Percentiles rank a stretch among this genome's conserved stretches.
Conservation (phyloP, 1,140 invertebrate species). For the Riptortus pedestris region DNA sequence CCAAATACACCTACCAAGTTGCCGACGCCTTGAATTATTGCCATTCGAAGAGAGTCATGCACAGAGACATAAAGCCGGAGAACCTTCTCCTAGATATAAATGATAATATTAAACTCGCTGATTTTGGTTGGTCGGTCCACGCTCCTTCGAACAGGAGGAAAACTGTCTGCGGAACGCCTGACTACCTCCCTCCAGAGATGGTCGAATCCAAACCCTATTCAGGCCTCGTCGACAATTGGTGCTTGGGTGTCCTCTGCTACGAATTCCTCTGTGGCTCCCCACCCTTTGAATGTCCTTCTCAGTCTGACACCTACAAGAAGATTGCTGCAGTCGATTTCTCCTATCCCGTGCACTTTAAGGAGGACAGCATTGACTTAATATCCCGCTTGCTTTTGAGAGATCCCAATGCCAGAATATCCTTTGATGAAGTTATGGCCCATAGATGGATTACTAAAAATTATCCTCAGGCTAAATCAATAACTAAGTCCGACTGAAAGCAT, state of each 20-base stretch:
- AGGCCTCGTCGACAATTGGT: slow-evolving; percentile 78
- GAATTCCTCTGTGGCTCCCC: slow-evolving; percentile 88
- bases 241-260: slow-evolving; percentile 85
- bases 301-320: slow-evolving; percentile 71
- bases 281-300: slow-evolving; percentile 91
- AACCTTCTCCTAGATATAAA: slow-evolving; percentile 66
- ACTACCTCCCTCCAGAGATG: slow-evolving; percentile 92
- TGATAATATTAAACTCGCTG: slow-evolving; percentile 77
- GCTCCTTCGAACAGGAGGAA: slow-evolving; percentile 39
- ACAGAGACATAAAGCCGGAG: slow-evolving; percentile 83
- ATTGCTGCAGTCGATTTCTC: slow-evolving; percentile 62
- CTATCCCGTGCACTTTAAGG: slow-evolving; percentile 61
- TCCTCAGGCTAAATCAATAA: too few relatives aligned
- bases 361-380: slow-evolving; percentile 74
- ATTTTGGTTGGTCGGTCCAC: slow-evolving; percentile 93
- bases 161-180: slow-evolving; percentile 85
- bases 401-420: not conserved
- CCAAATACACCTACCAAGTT: slow-evolving; percentile 77
- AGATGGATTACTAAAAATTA: not conserved
- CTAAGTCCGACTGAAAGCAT: too few relatives aligned
- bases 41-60: slow-evolving; percentile 79
- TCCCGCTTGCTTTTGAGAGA: slow-evolving; percentile 41
- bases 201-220: slow-evolving; percentile 62
- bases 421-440: slow-evolving; percentile 14
- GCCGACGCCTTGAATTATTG: slow-evolving; percentile 83